phyloP scores from a whole-genome alignment of 2,113 vertebrate genomes.

The Bungarus multicinctus region DNA sequence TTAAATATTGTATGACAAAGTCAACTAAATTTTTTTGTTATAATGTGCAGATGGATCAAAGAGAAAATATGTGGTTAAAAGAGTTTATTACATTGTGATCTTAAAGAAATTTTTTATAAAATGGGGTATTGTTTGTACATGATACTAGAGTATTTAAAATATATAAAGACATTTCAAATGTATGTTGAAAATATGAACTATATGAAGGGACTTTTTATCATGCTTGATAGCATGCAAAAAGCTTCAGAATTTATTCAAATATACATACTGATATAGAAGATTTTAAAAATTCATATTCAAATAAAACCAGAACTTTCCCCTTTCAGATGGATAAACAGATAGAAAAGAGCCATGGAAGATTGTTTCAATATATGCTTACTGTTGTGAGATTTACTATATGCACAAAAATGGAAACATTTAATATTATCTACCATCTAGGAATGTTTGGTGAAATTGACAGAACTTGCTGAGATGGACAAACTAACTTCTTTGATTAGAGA shows the following conservation, averaged over 20 bases:
- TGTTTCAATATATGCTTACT: background rate
- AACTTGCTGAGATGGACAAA: background rate
- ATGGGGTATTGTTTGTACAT: background rate
- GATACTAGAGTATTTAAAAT: background rate
- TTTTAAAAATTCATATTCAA: background rate
- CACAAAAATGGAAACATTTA: background rate
- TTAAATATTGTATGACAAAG: background rate
- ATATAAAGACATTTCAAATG: background rate
- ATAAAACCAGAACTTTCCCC: background rate
- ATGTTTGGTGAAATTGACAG: background rate
- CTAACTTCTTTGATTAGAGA: background rate
- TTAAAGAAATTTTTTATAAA: background rate
- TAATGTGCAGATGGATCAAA: background rate
- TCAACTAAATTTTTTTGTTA: background rate
- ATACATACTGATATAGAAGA: background rate
- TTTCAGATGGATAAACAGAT: background rate
- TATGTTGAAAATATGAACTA: background rate
- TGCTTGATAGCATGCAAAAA: background rate
- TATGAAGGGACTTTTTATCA: background rate
- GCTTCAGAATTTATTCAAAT: background rate
- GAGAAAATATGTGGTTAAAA: too few species aligned
- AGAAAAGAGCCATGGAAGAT: background rate
- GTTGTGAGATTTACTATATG: background rate
- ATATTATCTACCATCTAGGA: background rate
- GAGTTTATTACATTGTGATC: too few species aligned